These are phyloP conservation scores for Rhinopithecus roxellana DNA, from an alignment of 2,113 vertebrate species.

Conservation along the genomic window DNA sequence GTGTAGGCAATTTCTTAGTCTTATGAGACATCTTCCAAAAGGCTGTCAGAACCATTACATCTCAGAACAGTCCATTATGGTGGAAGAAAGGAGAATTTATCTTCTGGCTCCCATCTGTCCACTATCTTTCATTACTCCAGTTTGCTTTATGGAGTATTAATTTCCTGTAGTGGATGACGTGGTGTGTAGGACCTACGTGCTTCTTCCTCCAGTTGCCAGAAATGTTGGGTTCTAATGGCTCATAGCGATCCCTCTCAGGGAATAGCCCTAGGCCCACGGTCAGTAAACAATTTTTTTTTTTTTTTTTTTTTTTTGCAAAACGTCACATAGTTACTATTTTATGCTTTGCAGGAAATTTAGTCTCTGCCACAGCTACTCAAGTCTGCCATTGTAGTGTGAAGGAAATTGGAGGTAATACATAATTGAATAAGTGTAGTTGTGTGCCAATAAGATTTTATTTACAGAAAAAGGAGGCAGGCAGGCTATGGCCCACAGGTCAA, in stretches of 20 bases:
- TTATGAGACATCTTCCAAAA: constrained; percentile 35
- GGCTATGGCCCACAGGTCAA: not conserved
- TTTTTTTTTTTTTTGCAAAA: not conserved
- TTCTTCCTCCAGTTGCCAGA: not conserved
- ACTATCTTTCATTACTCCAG: not conserved
- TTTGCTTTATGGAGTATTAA: not conserved
- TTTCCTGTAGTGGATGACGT: not conserved
- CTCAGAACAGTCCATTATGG: not conserved
- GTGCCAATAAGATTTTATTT: not conserved
- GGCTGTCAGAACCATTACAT: not conserved
- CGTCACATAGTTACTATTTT: not conserved
- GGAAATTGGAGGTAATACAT: not conserved
- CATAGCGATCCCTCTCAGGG: not conserved
- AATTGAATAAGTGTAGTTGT: not conserved
- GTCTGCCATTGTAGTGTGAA: not conserved
- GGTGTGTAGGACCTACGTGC: not conserved
- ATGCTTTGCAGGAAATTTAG: not conserved
- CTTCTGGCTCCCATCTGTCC: not conserved
- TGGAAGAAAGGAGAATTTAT: not conserved
- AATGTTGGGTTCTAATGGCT: not conserved
- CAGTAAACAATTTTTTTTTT: not conserved
- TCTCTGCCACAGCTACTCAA: not conserved
- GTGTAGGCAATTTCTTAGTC: not conserved
- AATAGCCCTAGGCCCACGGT: not conserved
- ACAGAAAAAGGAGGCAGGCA: not conserved